phyloP scores from a whole-genome alignment of 2,888 invertebrate species.

The Drosophila recens region DNA sequence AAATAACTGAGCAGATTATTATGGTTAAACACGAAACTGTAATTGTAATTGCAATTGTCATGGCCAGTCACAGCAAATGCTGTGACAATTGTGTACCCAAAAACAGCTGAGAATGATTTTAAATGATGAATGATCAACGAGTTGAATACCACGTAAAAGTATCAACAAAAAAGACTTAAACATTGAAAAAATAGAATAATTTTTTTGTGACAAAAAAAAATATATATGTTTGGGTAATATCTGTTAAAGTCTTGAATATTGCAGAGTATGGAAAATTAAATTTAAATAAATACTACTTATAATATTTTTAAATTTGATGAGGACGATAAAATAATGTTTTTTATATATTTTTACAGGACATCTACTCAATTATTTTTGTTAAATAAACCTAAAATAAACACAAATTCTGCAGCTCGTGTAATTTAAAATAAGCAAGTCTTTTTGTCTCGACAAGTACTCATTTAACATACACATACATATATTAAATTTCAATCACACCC shows the following conservation, averaged over 20 bases:
- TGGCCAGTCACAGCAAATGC: constrained; percentile 62
- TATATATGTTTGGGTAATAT: background rate
- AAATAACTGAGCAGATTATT: constrained; percentile 76
- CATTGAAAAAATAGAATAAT: background rate
- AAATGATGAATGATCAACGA: background rate
- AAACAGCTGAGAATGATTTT: constrained; percentile 2
- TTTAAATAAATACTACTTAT: no score
- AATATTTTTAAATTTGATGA: no score
- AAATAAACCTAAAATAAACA: background rate
- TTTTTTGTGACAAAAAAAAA: background rate
- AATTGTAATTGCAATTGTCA: constrained; percentile 66
- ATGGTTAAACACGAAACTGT: constrained; percentile 79
- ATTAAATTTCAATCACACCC: constrained; percentile 23
- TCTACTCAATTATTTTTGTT: no score
- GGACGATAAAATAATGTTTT: no score
- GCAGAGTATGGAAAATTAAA: no score
- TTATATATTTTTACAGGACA: no score
- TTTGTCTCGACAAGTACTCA: constrained; percentile 8
- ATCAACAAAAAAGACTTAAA: background rate
- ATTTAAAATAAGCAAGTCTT: constrained; percentile 19
- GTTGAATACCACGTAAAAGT: constrained; percentile 1
- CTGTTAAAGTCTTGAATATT: no score
- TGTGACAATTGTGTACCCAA: constrained; percentile 56
- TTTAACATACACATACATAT: constrained; percentile 7
- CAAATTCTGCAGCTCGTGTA: background rate